Evolutionary conservation across 2,113 vertebrate genomes (phyloP).

Genomic region (Corydoras sp.): DNA sequence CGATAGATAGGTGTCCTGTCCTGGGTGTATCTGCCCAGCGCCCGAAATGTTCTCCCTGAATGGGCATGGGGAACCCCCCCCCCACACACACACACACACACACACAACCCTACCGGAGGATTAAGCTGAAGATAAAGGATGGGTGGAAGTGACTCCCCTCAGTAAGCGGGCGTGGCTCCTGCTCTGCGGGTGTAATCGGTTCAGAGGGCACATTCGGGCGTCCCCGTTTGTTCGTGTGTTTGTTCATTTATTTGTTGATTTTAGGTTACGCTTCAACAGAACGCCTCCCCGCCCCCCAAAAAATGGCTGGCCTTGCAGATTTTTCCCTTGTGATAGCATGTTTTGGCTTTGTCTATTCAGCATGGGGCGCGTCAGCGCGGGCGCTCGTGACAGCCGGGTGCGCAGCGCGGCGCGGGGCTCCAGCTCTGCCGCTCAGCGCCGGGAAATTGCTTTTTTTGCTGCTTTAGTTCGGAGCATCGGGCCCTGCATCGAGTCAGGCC

Average conservation of each 20-base stretch:
- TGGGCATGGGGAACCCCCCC: no score
- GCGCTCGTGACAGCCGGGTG: slow-evolving; percentile 50
- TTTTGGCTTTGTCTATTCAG: slow-evolving; percentile 71
- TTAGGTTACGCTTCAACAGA: slow-evolving; percentile 47
- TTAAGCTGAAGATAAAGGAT: no score
- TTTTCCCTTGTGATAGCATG: slow-evolving; percentile 62
- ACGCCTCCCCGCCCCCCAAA: slow-evolving; percentile 37
- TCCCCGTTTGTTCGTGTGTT: slow-evolving; percentile 45
- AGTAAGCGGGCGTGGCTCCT: no score
- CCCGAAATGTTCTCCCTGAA: no score
- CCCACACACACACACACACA: no score
- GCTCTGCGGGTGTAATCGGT: no score
- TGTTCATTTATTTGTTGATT: slow-evolving; percentile 66
- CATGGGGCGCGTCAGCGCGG: slow-evolving; percentile 60
- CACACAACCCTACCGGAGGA: no score
- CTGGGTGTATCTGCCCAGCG: no score
- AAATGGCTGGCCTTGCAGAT: no score
- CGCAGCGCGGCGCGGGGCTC: slow-evolving; percentile 37
- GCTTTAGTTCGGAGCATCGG: slow-evolving; percentile 36
- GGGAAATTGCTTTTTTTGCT: slow-evolving; percentile 59
- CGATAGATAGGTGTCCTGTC: no score
- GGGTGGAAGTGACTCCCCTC: no score
- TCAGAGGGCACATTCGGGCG: no score
- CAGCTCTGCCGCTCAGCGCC: slow-evolving; percentile 39
- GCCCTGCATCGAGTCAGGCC: not conserved